phyloP scores from a whole-genome alignment of 37 sponge, comb jelly and placozoan genomes.

The Axinella damicornis region DNA sequence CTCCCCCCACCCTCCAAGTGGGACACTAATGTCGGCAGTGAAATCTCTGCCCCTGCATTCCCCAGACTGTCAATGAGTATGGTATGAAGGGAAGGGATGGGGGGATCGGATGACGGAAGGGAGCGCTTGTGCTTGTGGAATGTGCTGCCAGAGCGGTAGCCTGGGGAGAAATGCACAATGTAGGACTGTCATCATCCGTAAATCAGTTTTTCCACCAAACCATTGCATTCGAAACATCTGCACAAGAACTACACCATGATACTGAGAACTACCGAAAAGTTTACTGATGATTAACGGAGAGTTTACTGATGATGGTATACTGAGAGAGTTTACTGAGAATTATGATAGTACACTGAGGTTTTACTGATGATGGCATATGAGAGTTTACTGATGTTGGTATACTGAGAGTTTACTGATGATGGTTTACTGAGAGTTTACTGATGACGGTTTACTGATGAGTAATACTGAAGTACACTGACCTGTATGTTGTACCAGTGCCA shows the following conservation, averaged over 20 bases:
- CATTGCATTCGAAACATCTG: no score
- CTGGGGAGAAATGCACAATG: background rate
- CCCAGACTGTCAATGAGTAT: conserved; percentile 63
- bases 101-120: background rate
- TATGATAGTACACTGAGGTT: no score
- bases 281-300: no score
- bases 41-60: conserved; percentile 48
- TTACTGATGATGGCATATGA: no score
- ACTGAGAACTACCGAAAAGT: no score
- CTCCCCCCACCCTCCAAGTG: background rate
- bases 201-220: conserved; percentile 2
- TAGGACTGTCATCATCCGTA: background rate
- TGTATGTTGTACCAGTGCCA: conserved; percentile 13
- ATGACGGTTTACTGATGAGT: no score
- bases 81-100: conserved; percentile 25
- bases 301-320: background rate
- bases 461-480: background rate
- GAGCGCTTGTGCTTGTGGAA: conserved; percentile 8
- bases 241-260: no score
- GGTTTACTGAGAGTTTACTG: no score
- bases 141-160: background rate
- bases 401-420: no score
- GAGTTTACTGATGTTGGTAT: no score
- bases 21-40: conserved; percentile 7
- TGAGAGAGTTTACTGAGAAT: no score